phyloP scores from a whole-genome alignment of 1,140 invertebrate genomes.

The Globodera ellingtonae region DNA sequence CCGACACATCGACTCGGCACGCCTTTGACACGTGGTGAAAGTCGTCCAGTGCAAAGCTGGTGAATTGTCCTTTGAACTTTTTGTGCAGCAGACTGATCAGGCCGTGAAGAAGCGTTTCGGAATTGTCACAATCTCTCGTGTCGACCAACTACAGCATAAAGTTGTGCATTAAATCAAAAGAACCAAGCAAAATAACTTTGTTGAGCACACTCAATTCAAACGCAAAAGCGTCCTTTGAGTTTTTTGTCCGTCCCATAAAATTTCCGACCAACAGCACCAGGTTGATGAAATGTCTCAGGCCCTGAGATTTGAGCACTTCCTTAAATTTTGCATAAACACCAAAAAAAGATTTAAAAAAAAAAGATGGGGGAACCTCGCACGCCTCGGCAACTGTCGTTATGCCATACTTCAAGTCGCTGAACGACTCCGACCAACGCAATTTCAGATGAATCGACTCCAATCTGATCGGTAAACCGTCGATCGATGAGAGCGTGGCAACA shows the following conservation, averaged over 20 bases:
- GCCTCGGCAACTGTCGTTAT: constrained; percentile 48
- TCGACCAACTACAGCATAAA: constrained; percentile 44
- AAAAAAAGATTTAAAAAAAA: not conserved
- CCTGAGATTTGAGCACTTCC: constrained; percentile 42
- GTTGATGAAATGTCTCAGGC: constrained; percentile 35
- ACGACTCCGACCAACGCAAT: constrained; percentile 31
- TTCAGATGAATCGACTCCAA: constrained; percentile 43
- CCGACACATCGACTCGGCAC: constrained; percentile 29
- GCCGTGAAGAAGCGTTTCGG: constrained; percentile 43
- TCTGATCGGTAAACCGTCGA: constrained; percentile 46
- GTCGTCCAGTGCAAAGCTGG: constrained; percentile 39
- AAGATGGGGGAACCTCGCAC: constrained; percentile 19
- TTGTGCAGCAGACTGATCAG: constrained; percentile 41
- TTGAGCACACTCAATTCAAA: constrained; percentile 42
- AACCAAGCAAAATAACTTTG: constrained; percentile 33
- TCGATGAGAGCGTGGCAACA: constrained; percentile 43
- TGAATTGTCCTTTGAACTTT: constrained; percentile 41
- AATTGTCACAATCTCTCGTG: constrained; percentile 46
- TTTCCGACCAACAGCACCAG: constrained; percentile 49
- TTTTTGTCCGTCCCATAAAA: constrained; percentile 50
- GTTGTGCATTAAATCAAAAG: constrained; percentile 9
- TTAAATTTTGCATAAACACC: constrained; percentile 1
- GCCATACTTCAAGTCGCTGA: constrained; percentile 38
- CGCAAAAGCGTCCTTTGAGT: constrained; percentile 39
- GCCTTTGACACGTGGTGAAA: constrained; percentile 47